Base-by-base conservation (phyloP, 2,888 invertebrate genomes). In the Aphidius colemani region DNA sequence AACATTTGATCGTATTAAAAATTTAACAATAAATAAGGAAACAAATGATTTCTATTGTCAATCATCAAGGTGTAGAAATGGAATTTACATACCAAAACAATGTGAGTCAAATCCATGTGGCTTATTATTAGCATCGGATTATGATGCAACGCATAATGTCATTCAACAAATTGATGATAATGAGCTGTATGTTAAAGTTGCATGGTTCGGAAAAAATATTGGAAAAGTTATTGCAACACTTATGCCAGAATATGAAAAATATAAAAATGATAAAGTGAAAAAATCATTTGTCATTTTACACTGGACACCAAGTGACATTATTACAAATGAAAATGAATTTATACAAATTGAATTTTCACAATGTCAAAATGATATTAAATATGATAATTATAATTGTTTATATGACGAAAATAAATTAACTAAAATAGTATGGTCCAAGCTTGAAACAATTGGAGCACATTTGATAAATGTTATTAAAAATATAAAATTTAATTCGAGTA, bases 401-500 rank as follows among this genome's bases (percentile, higher is more conserved):
- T 92, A 92, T 78, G 90, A 91, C 70, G 83, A 89, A 61, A 88
- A 88, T 66, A 85, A 89, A 57, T 81, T 91, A 57, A 85, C 88
- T 7, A 93, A 93, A 78, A 83, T 90, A 53, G 86, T 86, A n/a
- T 88, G 89, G 85, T 79, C 81, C 5, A 84, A 85, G 62, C 77
- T 92, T 13, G 85, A 86, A 66, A 76, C 77, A 0, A 83, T 85
- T 13, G 88, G 88, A 0, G 82, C 81, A 57, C 77, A 84, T 49
- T 84, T 86, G 2, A 85, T 83, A 70, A 83, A 86, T 67, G 84
- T 85, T 2, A 79, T 86, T 41, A 84, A 84, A 53, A 81, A 83
- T 49, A 83, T 86, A 30, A 82, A 81, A 44, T 87, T 90, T 67
- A 80, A 82, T 1, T 80, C 84, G 58, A 75, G 81, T 1, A 85